Evolutionary conservation across 2,797 vertebrate species (phyloP).

Genomic region (Sebastes melanostomus): DNA sequence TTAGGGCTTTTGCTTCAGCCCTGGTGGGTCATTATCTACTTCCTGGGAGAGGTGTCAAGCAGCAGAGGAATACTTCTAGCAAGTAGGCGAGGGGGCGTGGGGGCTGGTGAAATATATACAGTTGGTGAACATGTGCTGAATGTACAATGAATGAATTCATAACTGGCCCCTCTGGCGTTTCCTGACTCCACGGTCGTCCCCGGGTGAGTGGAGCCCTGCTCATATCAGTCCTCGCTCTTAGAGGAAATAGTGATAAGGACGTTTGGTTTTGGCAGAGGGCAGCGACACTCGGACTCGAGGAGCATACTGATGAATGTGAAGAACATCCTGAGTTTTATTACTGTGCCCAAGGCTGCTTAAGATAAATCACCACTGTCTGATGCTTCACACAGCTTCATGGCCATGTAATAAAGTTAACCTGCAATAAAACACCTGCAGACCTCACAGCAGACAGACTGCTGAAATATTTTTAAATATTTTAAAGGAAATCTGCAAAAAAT

Average conservation of each 20-base stretch:
- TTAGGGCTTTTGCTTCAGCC: not conserved
- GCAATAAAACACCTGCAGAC: constrained; percentile 13
- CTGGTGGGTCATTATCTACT: constrained; percentile 31
- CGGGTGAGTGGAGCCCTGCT: not conserved
- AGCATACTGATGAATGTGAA: constrained; percentile 50
- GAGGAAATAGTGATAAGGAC: constrained; percentile 30
- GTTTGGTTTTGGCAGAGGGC: constrained; percentile 18
- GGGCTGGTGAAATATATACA: not conserved
- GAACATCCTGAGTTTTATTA: constrained; percentile 40
- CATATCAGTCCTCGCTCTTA: not conserved
- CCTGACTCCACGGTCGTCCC: not conserved
- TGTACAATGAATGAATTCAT: constrained; percentile 17
- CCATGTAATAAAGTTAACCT: constrained; percentile 16
- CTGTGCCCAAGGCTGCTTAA: constrained; percentile 39
- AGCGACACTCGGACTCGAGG: not conserved
- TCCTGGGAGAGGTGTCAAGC: constrained; percentile 6
- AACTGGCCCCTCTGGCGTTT: not conserved
- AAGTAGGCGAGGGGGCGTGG: not conserved
- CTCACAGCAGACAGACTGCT: not conserved
- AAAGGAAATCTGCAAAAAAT: not conserved
- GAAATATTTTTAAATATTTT: not conserved
- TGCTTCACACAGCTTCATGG: constrained; percentile 7
- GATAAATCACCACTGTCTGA: constrained; percentile 24
- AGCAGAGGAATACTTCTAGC: not conserved
- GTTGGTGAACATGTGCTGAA: constrained; percentile 7